Evolutionary conservation across 2,797 vertebrate genomes (phyloP), one percentile per base, ranked within the genome.

Genomic region (Decapterus maruadsi): DNA sequence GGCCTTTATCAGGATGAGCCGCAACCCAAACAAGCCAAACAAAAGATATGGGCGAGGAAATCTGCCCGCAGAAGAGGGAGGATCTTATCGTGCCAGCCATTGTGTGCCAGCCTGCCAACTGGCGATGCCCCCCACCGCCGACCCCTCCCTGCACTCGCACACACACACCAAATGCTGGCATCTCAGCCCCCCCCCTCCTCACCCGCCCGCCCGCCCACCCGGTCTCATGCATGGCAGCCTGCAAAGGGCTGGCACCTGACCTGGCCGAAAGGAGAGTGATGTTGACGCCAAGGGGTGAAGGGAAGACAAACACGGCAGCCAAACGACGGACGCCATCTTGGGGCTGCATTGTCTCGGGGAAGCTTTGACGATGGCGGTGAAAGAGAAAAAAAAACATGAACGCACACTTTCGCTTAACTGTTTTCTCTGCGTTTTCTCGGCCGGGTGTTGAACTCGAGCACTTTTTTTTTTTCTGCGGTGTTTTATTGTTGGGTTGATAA

Each of bases 21-120:
- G 81, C 93, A 93, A 93, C 93, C 92, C 92, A 94, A 95, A 95
- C 93, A 94, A 88, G 85, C 87, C 80, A 89, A 93, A 91, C 90
- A 93, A 94, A 93, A 94, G 91, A 93, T 90, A 88, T 74, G 90
- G 92, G 87, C 81, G 89, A 93, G 92, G 89, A 91, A 89, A 92
- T 88, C 84, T 92, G 90, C 89, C 89, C 87, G 59, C 82, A 80
- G 85, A 87, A 78, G 81, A 85, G 87, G 82, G 81, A 89, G 92
- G 89, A 91, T 90, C 90, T 92, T 90, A 91, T 87, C 90, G 71
- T 91, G 91, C 89, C 90, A 92, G 91, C 84, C 89, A 89, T 90
- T 92, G 92, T 90, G 92, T 90, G 90, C 91, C 93, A 92, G 91
- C 89, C 83, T 89, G 92, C 82, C 89, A 90, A 91, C 88, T 87